Conservation (phyloP, 2,797 vertebrate species). For the Lithobates pipiens region DNA sequence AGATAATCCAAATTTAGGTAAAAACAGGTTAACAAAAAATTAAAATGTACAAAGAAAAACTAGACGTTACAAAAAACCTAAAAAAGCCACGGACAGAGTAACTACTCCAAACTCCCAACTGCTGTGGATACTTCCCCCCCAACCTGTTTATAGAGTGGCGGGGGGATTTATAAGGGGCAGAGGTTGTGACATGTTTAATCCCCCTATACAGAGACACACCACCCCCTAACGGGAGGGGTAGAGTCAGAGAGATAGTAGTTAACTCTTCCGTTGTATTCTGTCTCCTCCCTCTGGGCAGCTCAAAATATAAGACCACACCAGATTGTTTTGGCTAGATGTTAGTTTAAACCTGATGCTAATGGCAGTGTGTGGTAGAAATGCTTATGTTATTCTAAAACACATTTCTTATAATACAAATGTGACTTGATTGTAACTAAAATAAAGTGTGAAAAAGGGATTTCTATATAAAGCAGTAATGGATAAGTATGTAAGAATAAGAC, state of each 20-base stretch:
- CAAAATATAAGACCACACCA: slow-evolving; percentile 51
- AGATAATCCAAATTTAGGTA: slow-evolving; percentile 5
- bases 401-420: background rate
- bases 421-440: background rate
- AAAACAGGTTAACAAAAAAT: slow-evolving; percentile 39
- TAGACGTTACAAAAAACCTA: slow-evolving; percentile 41
- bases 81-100: slow-evolving; percentile 55
- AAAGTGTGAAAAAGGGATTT: background rate
- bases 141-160: slow-evolving; percentile 62
- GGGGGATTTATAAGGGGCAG: slow-evolving; percentile 63
- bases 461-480: background rate
- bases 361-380: background rate
- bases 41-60: slow-evolving; percentile 44
- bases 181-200: slow-evolving; percentile 58
- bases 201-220: slow-evolving; percentile 56
- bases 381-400: background rate
- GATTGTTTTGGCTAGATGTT: slow-evolving; percentile 30
- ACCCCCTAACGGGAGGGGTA: slow-evolving; percentile 53
- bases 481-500: background rate
- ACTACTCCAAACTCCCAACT: slow-evolving; percentile 58
- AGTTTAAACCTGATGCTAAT: background rate
- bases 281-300: slow-evolving; percentile 48
- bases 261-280: slow-evolving; percentile 41
- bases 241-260: slow-evolving; percentile 24
- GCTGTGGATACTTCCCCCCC: slow-evolving; percentile 59